These are phyloP conservation scores for Listronotus oregonensis DNA, from an alignment of 1,140 invertebrate species.

Conservation along the genomic window DNA sequence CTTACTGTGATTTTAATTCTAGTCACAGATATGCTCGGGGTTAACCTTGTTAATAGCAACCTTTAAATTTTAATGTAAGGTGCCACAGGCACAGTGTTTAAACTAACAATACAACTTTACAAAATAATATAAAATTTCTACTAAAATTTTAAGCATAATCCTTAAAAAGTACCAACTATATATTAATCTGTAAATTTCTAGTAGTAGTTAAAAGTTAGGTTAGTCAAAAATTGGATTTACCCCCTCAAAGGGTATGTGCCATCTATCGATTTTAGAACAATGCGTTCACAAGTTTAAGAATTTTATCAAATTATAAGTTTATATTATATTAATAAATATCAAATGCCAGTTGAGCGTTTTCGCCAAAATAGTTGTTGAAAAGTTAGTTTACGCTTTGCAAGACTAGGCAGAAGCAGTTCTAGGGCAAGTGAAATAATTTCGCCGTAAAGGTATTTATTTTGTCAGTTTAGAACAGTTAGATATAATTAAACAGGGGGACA, in stretches of 20 bases:
- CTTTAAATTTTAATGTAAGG: slow-evolving; percentile 38
- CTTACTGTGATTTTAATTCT: slow-evolving; percentile 43
- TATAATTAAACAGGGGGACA: neutral
- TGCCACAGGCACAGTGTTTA: slow-evolving; percentile 15
- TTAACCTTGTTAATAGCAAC: slow-evolving; percentile 20
- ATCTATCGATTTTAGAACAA: slow-evolving; percentile 55
- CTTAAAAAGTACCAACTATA: slow-evolving; percentile 68
- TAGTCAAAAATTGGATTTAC: slow-evolving; percentile 39
- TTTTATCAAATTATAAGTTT: slow-evolving; percentile 53
- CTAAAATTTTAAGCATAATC: slow-evolving; percentile 64
- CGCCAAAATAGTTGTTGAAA: slow-evolving; percentile 54
- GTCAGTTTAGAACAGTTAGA: neutral
- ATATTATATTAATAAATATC: slow-evolving; percentile 45
- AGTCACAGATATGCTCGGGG: slow-evolving; percentile 44
- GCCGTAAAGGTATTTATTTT: neutral
- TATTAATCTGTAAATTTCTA: slow-evolving; percentile 55
- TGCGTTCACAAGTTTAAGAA: slow-evolving; percentile 52
- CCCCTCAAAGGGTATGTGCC: slow-evolving; percentile 6
- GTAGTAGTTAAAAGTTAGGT: slow-evolving; percentile 44
- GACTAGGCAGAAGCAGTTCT: slow-evolving; percentile 36
- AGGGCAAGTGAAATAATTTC: slow-evolving; percentile 13
- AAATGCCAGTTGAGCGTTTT: slow-evolving; percentile 50
- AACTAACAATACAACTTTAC: slow-evolving; percentile 45
- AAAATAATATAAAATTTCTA: slow-evolving; percentile 66
- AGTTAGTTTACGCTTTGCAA: slow-evolving; percentile 54